Evolutionary conservation across 2,113 vertebrate species (phyloP).

Genomic region (Andinoacara biseriatus): DNA sequence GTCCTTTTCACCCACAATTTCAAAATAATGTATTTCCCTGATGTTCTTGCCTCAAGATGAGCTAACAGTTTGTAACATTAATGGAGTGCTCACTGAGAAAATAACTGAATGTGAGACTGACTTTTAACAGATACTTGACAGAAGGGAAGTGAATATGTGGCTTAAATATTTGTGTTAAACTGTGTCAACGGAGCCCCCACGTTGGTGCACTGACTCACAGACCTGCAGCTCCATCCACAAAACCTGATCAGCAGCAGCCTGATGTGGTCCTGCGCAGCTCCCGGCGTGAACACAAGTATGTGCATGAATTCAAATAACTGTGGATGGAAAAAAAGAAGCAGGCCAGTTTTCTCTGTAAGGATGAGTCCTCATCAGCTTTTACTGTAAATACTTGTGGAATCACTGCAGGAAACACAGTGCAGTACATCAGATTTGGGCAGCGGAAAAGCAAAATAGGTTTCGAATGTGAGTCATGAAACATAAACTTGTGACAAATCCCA

Average conservation of each 20-base stretch:
- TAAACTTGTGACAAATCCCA: neutral
- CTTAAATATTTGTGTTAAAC: too few relatives aligned
- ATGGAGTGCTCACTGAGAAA: too few relatives aligned
- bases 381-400: slow-evolving; percentile 32
- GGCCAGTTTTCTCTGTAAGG: neutral
- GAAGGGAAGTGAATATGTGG: too few relatives aligned
- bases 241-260: neutral
- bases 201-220: fast-evolving
- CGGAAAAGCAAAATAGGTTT: neutral
- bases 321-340: neutral
- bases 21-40: too few relatives aligned
- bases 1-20: too few relatives aligned
- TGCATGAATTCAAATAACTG: neutral
- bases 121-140: neutral
- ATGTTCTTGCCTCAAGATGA: neutral
- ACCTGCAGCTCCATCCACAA: neutral
- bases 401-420: slow-evolving; percentile 1
- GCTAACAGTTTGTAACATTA: neutral
- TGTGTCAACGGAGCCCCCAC: too few relatives aligned
- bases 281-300: neutral
- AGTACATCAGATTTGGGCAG: neutral
- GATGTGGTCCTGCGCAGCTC: neutral
- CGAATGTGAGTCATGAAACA: neutral
- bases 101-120: too few relatives aligned
- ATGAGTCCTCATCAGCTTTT: neutral